phyloP scores from a whole-genome alignment of 2,888 invertebrate species.

The Sarcophaga subvicina region DNA sequence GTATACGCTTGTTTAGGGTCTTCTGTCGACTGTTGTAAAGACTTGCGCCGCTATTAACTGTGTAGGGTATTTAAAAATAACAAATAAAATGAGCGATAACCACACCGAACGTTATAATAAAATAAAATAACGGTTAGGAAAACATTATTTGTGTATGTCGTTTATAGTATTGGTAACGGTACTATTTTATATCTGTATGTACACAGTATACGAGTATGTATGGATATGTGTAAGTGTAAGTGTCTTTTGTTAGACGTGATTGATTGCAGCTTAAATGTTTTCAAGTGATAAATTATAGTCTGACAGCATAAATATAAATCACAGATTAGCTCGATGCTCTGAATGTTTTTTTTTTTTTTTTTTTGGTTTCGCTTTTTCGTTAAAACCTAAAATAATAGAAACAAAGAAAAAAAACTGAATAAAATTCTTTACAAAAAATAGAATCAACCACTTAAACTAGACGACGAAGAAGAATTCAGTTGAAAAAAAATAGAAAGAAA shows the following conservation, averaged over 20 bases:
- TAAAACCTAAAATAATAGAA: background rate
- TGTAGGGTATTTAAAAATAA: too few relatives aligned
- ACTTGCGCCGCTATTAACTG: too few relatives aligned
- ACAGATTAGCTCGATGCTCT: conserved; percentile 68
- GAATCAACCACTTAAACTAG: conserved; percentile 8
- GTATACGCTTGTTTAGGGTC: too few relatives aligned
- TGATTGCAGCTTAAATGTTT: conserved; percentile 74
- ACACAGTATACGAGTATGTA: background rate
- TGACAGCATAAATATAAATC: conserved; percentile 73
- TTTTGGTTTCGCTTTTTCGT: background rate
- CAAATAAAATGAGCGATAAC: too few relatives aligned
- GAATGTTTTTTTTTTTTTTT: background rate
- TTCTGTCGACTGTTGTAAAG: too few relatives aligned
- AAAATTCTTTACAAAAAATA: conserved; percentile 23
- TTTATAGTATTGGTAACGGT: too few relatives aligned
- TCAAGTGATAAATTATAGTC: conserved; percentile 72
- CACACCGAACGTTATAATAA: too few relatives aligned
- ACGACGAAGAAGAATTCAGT: background rate
- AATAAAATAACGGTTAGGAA: too few relatives aligned
- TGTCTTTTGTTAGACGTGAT: conserved; percentile 66
- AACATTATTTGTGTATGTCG: too few relatives aligned
- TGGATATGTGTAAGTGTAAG: background rate
- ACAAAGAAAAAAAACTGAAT: background rate
- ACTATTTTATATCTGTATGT: too few relatives aligned
- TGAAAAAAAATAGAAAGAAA: background rate